Evolutionary conservation across 2,888 invertebrate species (phyloP).

Genomic region (Tipula confusa): DNA sequence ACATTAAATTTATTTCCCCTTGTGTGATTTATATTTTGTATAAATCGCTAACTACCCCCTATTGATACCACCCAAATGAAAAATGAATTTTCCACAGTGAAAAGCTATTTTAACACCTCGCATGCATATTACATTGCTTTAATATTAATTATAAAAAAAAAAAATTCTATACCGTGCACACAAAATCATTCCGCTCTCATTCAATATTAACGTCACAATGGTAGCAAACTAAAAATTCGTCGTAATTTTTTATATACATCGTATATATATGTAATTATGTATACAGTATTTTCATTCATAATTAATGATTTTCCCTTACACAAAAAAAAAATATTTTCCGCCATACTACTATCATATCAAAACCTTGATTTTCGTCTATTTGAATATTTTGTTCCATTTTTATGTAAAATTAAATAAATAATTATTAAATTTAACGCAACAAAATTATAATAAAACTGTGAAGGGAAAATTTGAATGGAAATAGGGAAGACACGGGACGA

Average conservation of each 20-base stretch:
- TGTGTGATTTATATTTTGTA: neutral
- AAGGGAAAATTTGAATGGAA: neutral
- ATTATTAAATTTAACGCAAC: slow-evolving; percentile 3
- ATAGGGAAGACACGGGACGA: too few species aligned
- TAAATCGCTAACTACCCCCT: neutral
- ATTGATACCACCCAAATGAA: neutral
- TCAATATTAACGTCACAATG: neutral
- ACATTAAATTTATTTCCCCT: too few species aligned
- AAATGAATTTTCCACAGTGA: neutral
- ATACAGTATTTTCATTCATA: neutral
- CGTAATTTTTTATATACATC: neutral
- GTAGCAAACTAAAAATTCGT: neutral
- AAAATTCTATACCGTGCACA: neutral
- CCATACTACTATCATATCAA: neutral
- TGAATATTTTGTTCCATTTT: neutral
- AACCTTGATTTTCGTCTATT: neutral
- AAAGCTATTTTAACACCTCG: neutral
- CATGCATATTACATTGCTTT: neutral
- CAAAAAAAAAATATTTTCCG: neutral
- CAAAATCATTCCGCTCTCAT: neutral
- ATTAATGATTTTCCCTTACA: neutral
- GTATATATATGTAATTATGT: neutral
- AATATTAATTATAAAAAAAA: neutral
- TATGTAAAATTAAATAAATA: slow-evolving; percentile 25
- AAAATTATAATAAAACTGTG: neutral